phyloP scores from a whole-genome alignment of 2,113 vertebrate species.

The Excalfactoria chinensis region DNA sequence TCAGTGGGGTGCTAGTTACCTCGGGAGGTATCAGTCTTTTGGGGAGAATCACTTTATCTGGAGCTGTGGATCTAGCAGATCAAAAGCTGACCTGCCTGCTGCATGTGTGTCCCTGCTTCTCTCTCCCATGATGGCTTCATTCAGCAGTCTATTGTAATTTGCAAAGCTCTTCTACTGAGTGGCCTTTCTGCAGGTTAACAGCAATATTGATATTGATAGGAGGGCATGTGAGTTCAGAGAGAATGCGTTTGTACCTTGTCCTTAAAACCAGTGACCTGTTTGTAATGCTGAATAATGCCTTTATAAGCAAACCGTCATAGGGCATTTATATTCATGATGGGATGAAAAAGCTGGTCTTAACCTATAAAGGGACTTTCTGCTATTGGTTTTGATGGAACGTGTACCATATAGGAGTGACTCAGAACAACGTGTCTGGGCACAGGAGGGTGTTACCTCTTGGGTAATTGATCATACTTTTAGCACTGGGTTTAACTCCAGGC shows the following conservation, averaged over 20 bases:
- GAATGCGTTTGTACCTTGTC: not conserved
- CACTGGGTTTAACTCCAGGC: conserved; percentile 30
- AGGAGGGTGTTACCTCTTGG: conserved; percentile 52
- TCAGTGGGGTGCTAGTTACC: not conserved
- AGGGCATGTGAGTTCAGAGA: not conserved
- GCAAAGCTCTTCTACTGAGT: not conserved
- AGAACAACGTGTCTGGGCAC: not conserved
- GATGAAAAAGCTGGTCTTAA: not conserved
- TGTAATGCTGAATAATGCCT: not conserved
- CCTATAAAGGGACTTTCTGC: not conserved
- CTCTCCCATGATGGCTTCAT: not conserved
- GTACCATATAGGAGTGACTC: conserved; percentile 45
- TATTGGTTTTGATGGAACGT: conserved; percentile 1
- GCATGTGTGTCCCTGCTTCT: not conserved
- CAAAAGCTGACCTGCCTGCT: not conserved
- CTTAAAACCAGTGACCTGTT: not conserved
- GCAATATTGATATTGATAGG: rapidly evolving
- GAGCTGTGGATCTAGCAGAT: not conserved
- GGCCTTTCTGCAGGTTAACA: not conserved
- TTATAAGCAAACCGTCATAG: not conserved
- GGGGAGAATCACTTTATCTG: not conserved
- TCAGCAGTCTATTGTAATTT: not conserved
- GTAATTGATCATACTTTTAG: conserved; percentile 53
- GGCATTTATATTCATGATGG: not conserved
- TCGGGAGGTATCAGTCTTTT: not conserved